phyloP scores from a whole-genome alignment of 2,797 vertebrate genomes.

The Pristis pectinata region DNA sequence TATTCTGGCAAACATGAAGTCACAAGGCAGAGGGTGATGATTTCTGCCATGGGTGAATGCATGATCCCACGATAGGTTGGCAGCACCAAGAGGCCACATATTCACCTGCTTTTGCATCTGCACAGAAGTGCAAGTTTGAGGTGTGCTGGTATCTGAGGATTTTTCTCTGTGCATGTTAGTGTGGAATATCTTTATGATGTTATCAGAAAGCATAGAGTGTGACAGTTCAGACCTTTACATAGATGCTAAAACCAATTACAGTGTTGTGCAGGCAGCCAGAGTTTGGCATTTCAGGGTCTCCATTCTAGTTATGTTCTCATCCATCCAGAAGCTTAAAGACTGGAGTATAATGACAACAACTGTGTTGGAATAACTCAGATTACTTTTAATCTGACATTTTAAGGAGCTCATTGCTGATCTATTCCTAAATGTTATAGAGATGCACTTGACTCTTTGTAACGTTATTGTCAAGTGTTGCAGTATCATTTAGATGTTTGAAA shows the following conservation, averaged over 20 bases:
- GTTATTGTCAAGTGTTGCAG: background rate
- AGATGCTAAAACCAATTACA: background rate
- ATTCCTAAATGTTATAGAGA: background rate
- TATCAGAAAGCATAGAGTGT: background rate
- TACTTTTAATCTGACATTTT: background rate
- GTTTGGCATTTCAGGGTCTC: background rate
- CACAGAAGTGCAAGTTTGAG: background rate
- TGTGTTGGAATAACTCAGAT: background rate
- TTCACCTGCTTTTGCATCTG: background rate
- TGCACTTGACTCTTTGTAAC: background rate
- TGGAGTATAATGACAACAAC: background rate
- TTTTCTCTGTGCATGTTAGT: background rate
- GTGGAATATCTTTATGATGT: background rate
- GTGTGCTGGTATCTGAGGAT: background rate
- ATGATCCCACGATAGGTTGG: background rate
- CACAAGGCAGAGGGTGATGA: background rate
- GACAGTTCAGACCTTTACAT: background rate
- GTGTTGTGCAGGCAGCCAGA: too few relatives aligned
- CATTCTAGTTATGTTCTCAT: background rate
- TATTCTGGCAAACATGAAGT: background rate
- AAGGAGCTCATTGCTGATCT: background rate
- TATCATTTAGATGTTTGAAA: background rate
- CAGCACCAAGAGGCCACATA: background rate
- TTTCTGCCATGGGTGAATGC: background rate
- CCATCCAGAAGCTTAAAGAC: background rate